Evolutionary conservation across 2,113 vertebrate species (phyloP).

Genomic region (Pandion haliaetus): DNA sequence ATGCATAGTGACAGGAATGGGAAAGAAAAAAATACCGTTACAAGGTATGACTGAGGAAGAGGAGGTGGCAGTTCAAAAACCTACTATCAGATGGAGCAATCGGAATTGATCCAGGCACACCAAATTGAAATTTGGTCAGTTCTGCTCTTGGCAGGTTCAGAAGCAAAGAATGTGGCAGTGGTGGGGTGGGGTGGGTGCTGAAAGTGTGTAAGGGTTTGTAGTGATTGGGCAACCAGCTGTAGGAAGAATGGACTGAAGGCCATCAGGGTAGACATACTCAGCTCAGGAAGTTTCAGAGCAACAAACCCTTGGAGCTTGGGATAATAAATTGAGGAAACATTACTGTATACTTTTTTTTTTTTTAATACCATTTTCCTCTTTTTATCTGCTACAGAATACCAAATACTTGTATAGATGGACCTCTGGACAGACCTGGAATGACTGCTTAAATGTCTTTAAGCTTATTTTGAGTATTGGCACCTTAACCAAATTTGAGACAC

Average conservation of each 20-base stretch:
- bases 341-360: neutral
- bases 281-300: neutral
- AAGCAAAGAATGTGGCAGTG: neutral
- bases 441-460: neutral
- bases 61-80: neutral
- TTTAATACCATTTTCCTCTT: neutral
- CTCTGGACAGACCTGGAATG: neutral
- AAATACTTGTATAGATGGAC: neutral
- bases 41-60: neutral
- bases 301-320: neutral
- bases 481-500: neutral
- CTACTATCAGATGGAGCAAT: neutral
- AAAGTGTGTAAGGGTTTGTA: neutral
- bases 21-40: neutral
- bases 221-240: no score
- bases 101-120: neutral
- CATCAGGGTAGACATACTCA: neutral
- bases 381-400: neutral
- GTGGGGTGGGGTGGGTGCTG: neutral
- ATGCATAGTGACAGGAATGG: neutral
- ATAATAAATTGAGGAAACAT: neutral
- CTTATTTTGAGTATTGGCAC: neutral
- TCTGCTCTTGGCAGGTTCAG: neutral
- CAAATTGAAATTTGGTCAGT: neutral
- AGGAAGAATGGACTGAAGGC: neutral